A percentile compares a stretch with the other conserved stretches of the same genome.
Conservation (phyloP, 1,140 invertebrate genomes). For the Ditylenchus dipsaci region DNA sequence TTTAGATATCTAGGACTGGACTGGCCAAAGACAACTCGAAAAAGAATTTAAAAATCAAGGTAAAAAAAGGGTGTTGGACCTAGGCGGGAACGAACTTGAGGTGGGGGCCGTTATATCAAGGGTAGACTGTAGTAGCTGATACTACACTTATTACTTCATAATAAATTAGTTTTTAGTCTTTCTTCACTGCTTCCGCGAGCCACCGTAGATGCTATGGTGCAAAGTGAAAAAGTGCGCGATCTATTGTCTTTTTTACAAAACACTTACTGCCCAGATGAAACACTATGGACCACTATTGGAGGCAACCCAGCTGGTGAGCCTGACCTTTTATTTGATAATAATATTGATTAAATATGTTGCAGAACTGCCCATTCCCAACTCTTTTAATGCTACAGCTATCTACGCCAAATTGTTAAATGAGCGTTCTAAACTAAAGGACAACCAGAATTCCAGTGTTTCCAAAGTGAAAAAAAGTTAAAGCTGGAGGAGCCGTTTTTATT, state of each 20-base stretch:
- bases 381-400: background rate
- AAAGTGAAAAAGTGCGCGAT: conserved; percentile 27
- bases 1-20: too few species aligned
- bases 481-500: conserved; percentile 21
- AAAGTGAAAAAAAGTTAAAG: too few species aligned
- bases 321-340: background rate
- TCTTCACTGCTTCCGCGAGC: conserved; percentile 40
- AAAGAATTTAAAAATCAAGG: too few species aligned
- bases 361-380: background rate
- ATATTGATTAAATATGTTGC: background rate
- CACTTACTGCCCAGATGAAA: conserved; percentile 42
- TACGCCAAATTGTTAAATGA: background rate
- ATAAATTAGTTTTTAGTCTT: conserved; percentile 38
- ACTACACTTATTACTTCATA: background rate
- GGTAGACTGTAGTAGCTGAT: background rate
- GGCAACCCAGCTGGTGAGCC: conserved; percentile 33
- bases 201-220: conserved; percentile 34
- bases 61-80: too few species aligned
- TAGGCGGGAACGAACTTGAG: too few species aligned
- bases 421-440: background rate
- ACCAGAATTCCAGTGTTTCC: background rate
- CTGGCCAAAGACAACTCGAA: too few species aligned
- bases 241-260: conserved; percentile 24
- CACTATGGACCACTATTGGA: conserved; percentile 42
- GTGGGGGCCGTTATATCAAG: too few species aligned